A percentile compares a stretch with the other conserved stretches of the same genome.
phyloP scores from a whole-genome alignment of 1,140 invertebrate species.

The Ceratitis capitata region DNA sequence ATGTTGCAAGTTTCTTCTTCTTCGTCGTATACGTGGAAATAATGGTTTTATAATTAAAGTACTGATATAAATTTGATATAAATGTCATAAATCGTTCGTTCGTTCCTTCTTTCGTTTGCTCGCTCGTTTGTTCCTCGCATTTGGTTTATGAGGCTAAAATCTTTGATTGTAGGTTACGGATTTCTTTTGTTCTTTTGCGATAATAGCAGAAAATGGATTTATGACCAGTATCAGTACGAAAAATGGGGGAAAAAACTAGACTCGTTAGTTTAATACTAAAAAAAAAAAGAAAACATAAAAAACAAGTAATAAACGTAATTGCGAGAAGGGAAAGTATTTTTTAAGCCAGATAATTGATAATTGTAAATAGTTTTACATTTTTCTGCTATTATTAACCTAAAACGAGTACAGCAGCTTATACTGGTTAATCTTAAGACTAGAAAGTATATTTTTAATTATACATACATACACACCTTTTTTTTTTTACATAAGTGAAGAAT shows the following conservation, averaged over 20 bases:
- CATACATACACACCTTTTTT: too few relatives aligned
- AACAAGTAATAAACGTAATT: background rate
- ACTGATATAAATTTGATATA: slow-evolving; percentile 38
- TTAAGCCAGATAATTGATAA: background rate
- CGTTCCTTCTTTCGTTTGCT: slow-evolving; percentile 2
- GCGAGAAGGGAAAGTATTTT: slow-evolving; percentile 21
- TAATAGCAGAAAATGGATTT: slow-evolving; percentile 4
- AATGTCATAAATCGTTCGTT: slow-evolving; percentile 35
- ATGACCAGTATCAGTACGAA: too few relatives aligned
- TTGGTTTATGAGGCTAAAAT: slow-evolving; percentile 33
- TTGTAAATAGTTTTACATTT: background rate
- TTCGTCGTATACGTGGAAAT: background rate
- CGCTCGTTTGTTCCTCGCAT: background rate
- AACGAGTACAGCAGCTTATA: too few relatives aligned
- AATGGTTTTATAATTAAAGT: slow-evolving; percentile 37
- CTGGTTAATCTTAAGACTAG: background rate
- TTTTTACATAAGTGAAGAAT: too few relatives aligned
- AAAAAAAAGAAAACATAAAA: too few relatives aligned
- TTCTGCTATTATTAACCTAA: too few relatives aligned
- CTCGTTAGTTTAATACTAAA: background rate
- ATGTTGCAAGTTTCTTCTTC: slow-evolving; percentile 2
- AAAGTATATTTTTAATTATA: too few relatives aligned
- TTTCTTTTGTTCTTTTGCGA: slow-evolving; percentile 24
- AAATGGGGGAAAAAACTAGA: background rate
- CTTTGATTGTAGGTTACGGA: slow-evolving; percentile 28